Conservation (phyloP, 1,140 invertebrate species). For the Cyrtorhinus lividipennis region DNA sequence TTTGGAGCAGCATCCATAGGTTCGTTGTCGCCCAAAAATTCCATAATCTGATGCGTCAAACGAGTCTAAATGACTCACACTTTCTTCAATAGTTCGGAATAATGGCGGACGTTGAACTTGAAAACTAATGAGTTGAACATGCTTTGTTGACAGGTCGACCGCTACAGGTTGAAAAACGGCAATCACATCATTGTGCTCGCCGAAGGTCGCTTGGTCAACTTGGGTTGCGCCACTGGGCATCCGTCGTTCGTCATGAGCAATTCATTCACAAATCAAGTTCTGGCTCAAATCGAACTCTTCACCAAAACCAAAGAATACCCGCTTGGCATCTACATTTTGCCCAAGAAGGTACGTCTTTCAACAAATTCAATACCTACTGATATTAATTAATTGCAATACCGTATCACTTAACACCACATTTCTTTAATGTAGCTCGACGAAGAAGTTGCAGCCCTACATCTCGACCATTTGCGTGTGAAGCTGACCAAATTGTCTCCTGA, state of each 20-base stretch:
- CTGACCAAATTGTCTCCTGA: conserved; percentile 77
- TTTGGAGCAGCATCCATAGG: too few species aligned
- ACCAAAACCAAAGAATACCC: conserved; percentile 72
- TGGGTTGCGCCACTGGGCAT: conserved; percentile 98
- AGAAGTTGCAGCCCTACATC: conserved; percentile 91
- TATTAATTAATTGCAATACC: background rate
- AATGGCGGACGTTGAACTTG: too few species aligned
- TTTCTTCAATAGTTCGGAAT: too few species aligned
- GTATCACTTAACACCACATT: background rate
- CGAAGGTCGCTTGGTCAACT: conserved; percentile 91
- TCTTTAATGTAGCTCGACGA: conserved; percentile 89
- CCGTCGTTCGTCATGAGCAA: conserved; percentile 99
- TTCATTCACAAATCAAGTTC: conserved; percentile 97
- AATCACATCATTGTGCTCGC: conserved; percentile 90
- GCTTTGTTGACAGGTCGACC: conserved; percentile 55
- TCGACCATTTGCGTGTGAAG: conserved; percentile 94
- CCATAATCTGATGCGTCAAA: too few species aligned
- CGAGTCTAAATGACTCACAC: too few species aligned
- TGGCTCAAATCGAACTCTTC: conserved; percentile 98
- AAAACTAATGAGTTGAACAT: too few species aligned
- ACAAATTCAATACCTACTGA: too few species aligned
- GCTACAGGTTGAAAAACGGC: conserved; percentile 79
- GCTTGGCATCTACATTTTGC: conserved; percentile 81
- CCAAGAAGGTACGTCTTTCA: conserved; percentile 88
- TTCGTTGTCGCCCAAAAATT: too few species aligned